Evolutionary conservation across 2,888 invertebrate genomes (phyloP).

Genomic region (Calameuta idolon): DNA sequence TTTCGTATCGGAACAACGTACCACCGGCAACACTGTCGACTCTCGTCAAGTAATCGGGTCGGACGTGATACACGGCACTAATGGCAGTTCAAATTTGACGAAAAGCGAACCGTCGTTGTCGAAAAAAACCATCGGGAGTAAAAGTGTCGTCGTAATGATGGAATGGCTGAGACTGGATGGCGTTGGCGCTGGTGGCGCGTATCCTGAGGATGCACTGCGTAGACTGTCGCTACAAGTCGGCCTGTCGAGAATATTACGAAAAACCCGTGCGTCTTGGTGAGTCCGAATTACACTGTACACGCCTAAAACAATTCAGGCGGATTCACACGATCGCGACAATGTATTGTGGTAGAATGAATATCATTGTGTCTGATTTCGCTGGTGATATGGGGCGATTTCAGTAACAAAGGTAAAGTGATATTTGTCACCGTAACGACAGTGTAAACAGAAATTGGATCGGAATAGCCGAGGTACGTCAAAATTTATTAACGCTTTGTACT

Average conservation of each 20-base stretch:
- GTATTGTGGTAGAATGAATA: not conserved
- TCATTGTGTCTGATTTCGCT: not conserved
- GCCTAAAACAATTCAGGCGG: not conserved
- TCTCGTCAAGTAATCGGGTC: not conserved
- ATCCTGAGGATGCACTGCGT: slow-evolving; percentile 32
- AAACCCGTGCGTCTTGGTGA: slow-evolving; percentile 32
- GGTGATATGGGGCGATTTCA: not conserved
- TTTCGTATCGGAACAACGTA: not conserved
- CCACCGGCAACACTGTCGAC: not conserved
- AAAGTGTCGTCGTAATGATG: slow-evolving; percentile 21
- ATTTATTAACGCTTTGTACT: too few species aligned
- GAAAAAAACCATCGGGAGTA: not conserved
- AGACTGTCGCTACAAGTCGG: slow-evolving; percentile 30
- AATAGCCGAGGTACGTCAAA: not conserved
- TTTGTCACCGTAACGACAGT: not conserved
- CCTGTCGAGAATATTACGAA: slow-evolving; percentile 28
- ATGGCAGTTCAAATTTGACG: not conserved
- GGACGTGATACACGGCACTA: not conserved
- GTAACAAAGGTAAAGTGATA: not conserved
- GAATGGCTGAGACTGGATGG: slow-evolving; percentile 29
- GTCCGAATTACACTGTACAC: not conserved
- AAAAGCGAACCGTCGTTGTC: not conserved
- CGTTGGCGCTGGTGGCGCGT: slow-evolving; percentile 17
- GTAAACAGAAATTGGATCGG: not conserved
- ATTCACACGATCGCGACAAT: not conserved